These are phyloP conservation scores for Latrodectus geometricus DNA, from an alignment of 1,140 invertebrate species.

Conservation along the genomic window DNA sequence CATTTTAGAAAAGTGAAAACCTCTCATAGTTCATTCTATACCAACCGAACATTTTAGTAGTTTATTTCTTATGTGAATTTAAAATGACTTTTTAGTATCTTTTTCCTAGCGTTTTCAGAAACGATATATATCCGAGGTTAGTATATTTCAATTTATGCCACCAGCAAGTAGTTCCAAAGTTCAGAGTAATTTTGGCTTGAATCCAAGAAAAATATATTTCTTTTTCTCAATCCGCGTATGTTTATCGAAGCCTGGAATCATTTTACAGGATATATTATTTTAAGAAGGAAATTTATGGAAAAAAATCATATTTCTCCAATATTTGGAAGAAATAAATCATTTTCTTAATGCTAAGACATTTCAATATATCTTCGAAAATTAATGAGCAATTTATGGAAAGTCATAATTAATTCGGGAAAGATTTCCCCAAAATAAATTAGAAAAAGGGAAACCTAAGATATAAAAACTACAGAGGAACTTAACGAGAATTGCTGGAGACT, in stretches of 20 bases:
- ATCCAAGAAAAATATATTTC: constrained; percentile 13
- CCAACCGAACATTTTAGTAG: constrained; percentile 18
- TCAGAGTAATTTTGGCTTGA: constrained; percentile 16
- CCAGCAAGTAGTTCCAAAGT: constrained; percentile 17
- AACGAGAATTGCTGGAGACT: too few relatives aligned
- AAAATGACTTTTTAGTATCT: constrained; percentile 6
- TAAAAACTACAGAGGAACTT: too few relatives aligned
- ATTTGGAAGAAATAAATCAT: too few relatives aligned
- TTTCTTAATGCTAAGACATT: too few relatives aligned
- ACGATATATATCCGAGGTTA: constrained; percentile 21
- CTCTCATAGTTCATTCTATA: neutral
- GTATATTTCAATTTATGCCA: constrained; percentile 25
- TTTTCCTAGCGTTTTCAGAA: constrained; percentile 31
- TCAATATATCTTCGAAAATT: too few relatives aligned
- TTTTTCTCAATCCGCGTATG: constrained; percentile 6
- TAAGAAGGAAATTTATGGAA: neutral
- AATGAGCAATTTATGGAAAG: too few relatives aligned
- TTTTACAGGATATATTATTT: constrained; percentile 3
- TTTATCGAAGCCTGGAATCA: constrained; percentile 7
- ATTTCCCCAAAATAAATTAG: too few relatives aligned
- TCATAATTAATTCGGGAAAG: too few relatives aligned
- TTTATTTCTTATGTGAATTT: constrained; percentile 19
- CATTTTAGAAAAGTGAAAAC: neutral
- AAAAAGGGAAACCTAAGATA: too few relatives aligned
- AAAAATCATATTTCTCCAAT: too few relatives aligned